Evolutionary conservation across 37 sponge, comb jelly and placozoan species (phyloP).

Genomic region (Chondrosia reniformis): DNA sequence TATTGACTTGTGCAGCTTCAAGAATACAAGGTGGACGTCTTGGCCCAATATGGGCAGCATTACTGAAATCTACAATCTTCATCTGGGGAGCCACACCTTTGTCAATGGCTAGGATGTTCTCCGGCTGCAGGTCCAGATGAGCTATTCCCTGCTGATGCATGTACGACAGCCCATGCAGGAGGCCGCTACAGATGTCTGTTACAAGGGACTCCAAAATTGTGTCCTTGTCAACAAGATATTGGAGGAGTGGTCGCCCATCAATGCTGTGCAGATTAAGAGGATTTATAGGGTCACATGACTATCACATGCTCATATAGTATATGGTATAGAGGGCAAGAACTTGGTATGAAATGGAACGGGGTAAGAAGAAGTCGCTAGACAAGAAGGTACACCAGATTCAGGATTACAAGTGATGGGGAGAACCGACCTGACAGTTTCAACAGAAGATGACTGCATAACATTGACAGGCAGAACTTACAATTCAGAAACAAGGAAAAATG

Average conservation of each 20-base stretch:
- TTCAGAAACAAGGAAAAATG: conserved; percentile 48
- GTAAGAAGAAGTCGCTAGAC: too few relatives aligned
- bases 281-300: too few relatives aligned
- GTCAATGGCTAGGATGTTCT: conserved; percentile 39
- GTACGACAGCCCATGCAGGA: conserved; percentile 36
- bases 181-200: neutral
- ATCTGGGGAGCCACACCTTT: conserved; percentile 4
- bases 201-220: conserved; percentile 11
- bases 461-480: conserved; percentile 46
- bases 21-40: neutral
- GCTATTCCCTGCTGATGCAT: conserved; percentile 47
- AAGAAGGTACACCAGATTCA: neutral
- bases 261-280: conserved; percentile 23
- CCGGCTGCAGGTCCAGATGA: conserved; percentile 58
- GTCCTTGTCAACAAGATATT: conserved; percentile 37
- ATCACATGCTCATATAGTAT: too few relatives aligned
- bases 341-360: too few relatives aligned
- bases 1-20: neutral
- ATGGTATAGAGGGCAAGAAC: too few relatives aligned
- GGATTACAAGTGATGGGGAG: neutral
- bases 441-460: neutral
- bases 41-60: conserved; percentile 14
- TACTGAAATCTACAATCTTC: conserved; percentile 46
- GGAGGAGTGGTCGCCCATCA: conserved; percentile 30
- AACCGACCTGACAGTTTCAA: neutral